These are phyloP conservation scores for Chaetops frenatus DNA, from an alignment of 2,113 vertebrate genomes.

Conservation along the genomic window DNA sequence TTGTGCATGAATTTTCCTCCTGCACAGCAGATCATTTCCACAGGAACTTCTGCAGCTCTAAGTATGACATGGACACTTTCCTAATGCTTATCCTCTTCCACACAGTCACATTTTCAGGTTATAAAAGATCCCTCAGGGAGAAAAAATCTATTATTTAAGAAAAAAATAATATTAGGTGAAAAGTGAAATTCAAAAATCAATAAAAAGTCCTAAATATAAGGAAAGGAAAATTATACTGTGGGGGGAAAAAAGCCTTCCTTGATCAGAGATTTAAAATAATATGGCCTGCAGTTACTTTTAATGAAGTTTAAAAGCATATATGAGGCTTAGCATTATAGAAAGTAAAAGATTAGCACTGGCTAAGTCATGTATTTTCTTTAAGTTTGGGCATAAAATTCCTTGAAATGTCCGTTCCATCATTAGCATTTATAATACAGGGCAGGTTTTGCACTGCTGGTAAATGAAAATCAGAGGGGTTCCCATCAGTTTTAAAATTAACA, in stretches of 20 bases:
- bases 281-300: conserved; percentile 30
- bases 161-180: background rate
- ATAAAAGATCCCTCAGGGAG: background rate
- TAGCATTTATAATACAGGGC: conserved; percentile 26
- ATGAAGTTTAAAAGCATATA: conserved; percentile 38
- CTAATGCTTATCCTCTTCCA: background rate
- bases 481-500: background rate
- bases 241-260: background rate
- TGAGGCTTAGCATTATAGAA: background rate
- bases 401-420: background rate
- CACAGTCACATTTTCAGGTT: background rate
- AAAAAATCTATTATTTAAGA: background rate
- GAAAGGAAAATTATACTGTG: background rate
- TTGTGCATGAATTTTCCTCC: background rate
- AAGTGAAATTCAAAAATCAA: background rate
- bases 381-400: conserved; percentile 26
- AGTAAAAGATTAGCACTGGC: background rate
- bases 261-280: conserved; percentile 44
- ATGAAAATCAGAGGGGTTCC: background rate
- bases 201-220: background rate
- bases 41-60: background rate
- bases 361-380: background rate
- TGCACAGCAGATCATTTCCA: background rate
- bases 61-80: background rate
- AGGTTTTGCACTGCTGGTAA: background rate